Conservation (phyloP, 2,797 vertebrate species). For the Mareca strepera region DNA sequence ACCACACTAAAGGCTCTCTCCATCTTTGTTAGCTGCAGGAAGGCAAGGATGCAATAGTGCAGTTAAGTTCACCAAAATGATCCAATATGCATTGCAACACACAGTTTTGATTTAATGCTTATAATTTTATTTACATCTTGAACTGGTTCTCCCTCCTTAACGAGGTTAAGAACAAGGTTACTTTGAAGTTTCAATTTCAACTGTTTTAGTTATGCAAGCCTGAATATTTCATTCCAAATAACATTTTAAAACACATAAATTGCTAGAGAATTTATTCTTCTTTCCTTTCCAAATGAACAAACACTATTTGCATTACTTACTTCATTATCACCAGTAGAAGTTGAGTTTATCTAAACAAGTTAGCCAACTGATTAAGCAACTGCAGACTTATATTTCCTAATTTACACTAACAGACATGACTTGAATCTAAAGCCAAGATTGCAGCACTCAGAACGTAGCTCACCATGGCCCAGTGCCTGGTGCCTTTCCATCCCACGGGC, state of each 20-base stretch:
- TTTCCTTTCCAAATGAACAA: conserved; percentile 37
- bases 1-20: background rate
- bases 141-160: conserved; percentile 21
- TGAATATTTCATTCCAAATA: conserved; percentile 51
- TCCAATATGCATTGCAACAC: background rate
- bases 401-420: background rate
- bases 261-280: background rate
- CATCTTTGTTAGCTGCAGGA: background rate
- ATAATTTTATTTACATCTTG: conserved; percentile 31
- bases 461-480: background rate
- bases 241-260: conserved; percentile 32
- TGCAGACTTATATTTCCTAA: conserved; percentile 7
- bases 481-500: background rate
- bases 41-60: background rate
- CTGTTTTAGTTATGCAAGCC: conserved; percentile 26
- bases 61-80: background rate
- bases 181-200: conserved; percentile 54
- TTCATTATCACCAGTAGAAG: background rate
- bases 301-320: conserved; percentile 12
- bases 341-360: background rate
- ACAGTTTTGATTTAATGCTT: background rate
- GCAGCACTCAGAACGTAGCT: background rate
- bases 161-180: conserved; percentile 21
- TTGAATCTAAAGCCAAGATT: background rate
- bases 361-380: conserved; percentile 9